phyloP scores from a whole-genome alignment of 1,140 invertebrate genomes.

The Heliconius himera region DNA sequence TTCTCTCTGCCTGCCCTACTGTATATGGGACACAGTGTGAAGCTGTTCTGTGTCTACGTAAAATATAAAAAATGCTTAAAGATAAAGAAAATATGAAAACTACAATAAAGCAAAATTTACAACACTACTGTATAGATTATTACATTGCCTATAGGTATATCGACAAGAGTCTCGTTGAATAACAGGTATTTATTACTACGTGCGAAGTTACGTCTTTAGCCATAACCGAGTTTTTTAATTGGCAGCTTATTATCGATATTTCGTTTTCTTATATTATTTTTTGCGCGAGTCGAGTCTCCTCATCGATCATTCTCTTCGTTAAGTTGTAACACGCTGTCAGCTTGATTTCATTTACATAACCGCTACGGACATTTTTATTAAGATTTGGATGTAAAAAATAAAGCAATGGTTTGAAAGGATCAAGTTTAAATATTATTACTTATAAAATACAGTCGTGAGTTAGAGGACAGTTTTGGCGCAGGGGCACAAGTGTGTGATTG shows the following conservation, averaged over 20 bases:
- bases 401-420: not conserved
- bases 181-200: not conserved
- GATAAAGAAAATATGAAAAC: not conserved
- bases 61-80: not conserved
- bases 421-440: not conserved
- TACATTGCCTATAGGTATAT: not conserved
- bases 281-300: conserved; percentile 1
- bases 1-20: too few relatives aligned
- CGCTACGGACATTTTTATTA: not conserved
- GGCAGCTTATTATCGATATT: conserved; percentile 8
- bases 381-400: not conserved
- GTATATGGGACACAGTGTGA: too few relatives aligned
- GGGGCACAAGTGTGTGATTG: too few relatives aligned
- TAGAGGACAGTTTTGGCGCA: not conserved
- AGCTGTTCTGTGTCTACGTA: too few relatives aligned
- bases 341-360: conserved; percentile 14
- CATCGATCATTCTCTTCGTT: conserved; percentile 14
- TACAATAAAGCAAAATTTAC: not conserved
- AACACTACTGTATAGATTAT: too few relatives aligned
- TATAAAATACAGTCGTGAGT: not conserved
- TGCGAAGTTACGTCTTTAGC: not conserved
- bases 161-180: not conserved
- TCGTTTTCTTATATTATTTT: conserved; percentile 5
- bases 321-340: conserved; percentile 10
- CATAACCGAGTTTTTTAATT: not conserved